Conservation (phyloP, 2,113 vertebrate genomes). For the Bagarius yarrelli region DNA sequence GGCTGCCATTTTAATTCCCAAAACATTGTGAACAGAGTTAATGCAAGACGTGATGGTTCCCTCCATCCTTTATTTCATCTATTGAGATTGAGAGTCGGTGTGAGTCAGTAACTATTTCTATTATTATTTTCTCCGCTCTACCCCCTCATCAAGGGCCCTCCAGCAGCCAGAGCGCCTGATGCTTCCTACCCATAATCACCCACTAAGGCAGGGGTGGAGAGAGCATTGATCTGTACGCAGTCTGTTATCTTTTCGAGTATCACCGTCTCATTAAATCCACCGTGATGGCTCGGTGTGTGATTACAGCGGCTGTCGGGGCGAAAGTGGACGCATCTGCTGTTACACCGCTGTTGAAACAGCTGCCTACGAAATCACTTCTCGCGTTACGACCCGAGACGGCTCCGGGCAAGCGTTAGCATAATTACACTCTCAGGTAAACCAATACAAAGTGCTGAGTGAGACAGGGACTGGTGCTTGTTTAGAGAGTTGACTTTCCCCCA, state of each 20-base stretch:
- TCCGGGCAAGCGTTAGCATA: conserved; percentile 15
- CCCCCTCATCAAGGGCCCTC: conserved; percentile 26
- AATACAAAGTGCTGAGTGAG: background rate
- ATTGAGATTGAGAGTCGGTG: background rate
- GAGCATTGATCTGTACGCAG: conserved; percentile 39
- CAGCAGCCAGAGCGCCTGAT: background rate
- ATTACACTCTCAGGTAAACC: conserved; percentile 6
- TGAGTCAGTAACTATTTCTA: conserved; percentile 13
- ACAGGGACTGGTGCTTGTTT: background rate
- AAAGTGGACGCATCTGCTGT: conserved; percentile 35
- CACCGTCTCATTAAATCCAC: conserved; percentile 43
- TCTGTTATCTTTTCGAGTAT: conserved; percentile 31
- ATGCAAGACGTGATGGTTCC: background rate
- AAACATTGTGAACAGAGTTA: background rate
- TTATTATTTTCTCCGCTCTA: conserved; percentile 1
- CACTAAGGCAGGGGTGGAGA: conserved; percentile 29
- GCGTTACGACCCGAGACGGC: background rate
- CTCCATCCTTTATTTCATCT: background rate
- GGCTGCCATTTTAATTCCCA: background rate
- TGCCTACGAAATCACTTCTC: conserved; percentile 29
- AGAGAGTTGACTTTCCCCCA: background rate
- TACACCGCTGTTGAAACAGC: conserved; percentile 9
- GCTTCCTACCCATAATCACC: conserved; percentile 31
- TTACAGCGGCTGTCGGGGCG: conserved; percentile 17
- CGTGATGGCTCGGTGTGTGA: conserved; percentile 14